Evolutionary conservation across 2,888 invertebrate species (phyloP).

Genomic region (Leptopilina drosophilae): DNA sequence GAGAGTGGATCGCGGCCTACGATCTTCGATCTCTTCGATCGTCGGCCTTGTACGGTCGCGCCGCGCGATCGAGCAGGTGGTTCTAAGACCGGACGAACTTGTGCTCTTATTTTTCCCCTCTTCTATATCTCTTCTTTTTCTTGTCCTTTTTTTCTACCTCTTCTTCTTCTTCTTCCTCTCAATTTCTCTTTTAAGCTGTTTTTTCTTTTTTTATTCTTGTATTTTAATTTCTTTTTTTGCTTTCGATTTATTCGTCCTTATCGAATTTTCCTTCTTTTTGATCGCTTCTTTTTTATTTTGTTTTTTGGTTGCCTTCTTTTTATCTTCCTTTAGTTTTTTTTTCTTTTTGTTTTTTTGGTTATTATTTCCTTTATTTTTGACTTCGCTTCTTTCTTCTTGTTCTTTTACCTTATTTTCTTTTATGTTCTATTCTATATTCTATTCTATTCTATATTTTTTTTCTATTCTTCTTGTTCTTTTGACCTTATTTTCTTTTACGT

Average conservation of each 20-base stretch:
- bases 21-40: slow-evolving; percentile 59
- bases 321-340: slow-evolving; percentile 32
- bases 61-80: slow-evolving; percentile 67
- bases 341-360: slow-evolving; percentile 51
- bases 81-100: slow-evolving; percentile 62
- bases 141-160: slow-evolving; percentile 14
- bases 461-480: too few species aligned
- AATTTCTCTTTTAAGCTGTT: slow-evolving; percentile 45
- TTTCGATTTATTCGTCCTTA: too few species aligned
- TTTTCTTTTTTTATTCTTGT: not conserved
- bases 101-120: slow-evolving; percentile 50
- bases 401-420: too few species aligned
- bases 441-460: too few species aligned
- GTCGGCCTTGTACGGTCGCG: slow-evolving; percentile 73
- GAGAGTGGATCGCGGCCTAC: slow-evolving; percentile 45
- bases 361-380: slow-evolving; percentile 22
- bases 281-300: not conserved
- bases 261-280: too few species aligned
- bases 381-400: not conserved
- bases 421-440: too few species aligned
- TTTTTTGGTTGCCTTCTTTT: slow-evolving; percentile 42
- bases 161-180: slow-evolving; percentile 29
- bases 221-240: too few species aligned
- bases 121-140: slow-evolving; percentile 48
- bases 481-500: too few species aligned